Evolutionary conservation across 2,888 invertebrate species (phyloP).

Genomic region (Maniola hyperantus): DNA sequence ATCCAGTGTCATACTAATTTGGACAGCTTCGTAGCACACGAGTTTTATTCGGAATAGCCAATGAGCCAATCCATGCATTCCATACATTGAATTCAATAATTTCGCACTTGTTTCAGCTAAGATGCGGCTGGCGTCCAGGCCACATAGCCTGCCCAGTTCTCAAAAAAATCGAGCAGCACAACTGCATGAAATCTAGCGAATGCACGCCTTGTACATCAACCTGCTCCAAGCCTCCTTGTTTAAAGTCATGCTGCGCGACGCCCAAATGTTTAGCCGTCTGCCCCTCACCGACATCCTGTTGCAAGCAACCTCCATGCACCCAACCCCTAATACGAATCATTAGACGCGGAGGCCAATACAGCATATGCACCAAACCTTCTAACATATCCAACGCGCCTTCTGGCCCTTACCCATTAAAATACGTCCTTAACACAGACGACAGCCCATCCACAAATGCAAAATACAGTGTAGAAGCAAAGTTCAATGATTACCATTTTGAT

Average conservation of each 20-base stretch:
- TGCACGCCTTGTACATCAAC: constrained; percentile 53
- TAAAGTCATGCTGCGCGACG: constrained; percentile 53
- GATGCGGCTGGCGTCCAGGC: constrained; percentile 78
- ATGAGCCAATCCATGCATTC: no score
- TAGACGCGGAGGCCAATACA: constrained; percentile 69
- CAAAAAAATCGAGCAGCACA: constrained; percentile 65
- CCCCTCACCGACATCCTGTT: constrained; percentile 53
- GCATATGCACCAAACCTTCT: constrained; percentile 69
- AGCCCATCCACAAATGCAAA: constrained; percentile 44
- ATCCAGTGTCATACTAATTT: no score
- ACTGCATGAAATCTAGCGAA: constrained; percentile 56
- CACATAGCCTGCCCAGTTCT: constrained; percentile 74
- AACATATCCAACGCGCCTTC: constrained; percentile 67
- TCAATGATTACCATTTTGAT: constrained; percentile 73
- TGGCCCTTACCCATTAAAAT: constrained; percentile 71
- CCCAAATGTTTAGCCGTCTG: constrained; percentile 54
- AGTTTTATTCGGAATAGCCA: no score
- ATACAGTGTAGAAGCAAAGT: constrained; percentile 73
- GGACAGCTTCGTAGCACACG: no score
- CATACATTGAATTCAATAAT: no score
- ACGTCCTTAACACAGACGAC: constrained; percentile 62
- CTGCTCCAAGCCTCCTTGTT: constrained; percentile 53
- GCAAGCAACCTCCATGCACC: constrained; percentile 50
- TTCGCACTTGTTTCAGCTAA: constrained; percentile 52
- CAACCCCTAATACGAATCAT: constrained; percentile 65